phyloP scores from a whole-genome alignment of 1,140 invertebrate genomes.

The Thaumatotibia leucotreta region DNA sequence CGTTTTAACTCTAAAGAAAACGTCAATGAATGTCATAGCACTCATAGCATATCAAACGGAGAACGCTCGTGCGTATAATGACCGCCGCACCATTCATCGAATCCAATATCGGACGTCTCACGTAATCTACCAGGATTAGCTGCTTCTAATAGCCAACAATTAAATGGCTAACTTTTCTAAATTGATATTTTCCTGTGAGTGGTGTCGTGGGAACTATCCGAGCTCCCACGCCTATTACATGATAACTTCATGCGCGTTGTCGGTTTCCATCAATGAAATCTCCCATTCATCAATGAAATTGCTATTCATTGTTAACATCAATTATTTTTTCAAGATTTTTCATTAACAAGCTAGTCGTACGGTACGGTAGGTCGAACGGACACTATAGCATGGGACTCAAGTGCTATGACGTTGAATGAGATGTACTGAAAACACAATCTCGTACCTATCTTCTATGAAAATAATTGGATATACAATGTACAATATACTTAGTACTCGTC shows the following conservation, averaged over 20 bases:
- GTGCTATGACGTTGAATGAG: too few relatives aligned
- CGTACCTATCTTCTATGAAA: too few relatives aligned
- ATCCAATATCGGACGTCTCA: background rate
- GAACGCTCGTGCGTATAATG: background rate
- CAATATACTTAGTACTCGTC: too few relatives aligned
- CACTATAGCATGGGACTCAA: too few relatives aligned
- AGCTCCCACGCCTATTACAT: slow-evolving; percentile 50
- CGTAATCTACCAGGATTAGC: background rate
- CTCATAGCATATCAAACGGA: too few relatives aligned
- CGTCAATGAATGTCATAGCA: background rate
- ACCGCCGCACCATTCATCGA: too few relatives aligned
- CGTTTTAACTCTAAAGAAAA: background rate
- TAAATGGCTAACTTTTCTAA: slow-evolving; percentile 24
- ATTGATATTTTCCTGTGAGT: slow-evolving; percentile 44
- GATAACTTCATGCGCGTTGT: slow-evolving; percentile 26
- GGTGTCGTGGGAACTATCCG: slow-evolving; percentile 45
- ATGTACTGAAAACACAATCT: too few relatives aligned
- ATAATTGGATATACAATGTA: too few relatives aligned
- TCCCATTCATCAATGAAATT: slow-evolving; percentile 50
- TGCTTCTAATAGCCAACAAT: background rate
- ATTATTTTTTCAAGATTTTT: slow-evolving; percentile 23
- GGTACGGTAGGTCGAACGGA: too few relatives aligned
- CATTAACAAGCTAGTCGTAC: too few relatives aligned
- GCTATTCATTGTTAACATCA: slow-evolving; percentile 22
- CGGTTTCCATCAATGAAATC: slow-evolving; percentile 42